Evolutionary conservation across 1,140 invertebrate genomes (phyloP).

Genomic region (Micrasema minimum): DNA sequence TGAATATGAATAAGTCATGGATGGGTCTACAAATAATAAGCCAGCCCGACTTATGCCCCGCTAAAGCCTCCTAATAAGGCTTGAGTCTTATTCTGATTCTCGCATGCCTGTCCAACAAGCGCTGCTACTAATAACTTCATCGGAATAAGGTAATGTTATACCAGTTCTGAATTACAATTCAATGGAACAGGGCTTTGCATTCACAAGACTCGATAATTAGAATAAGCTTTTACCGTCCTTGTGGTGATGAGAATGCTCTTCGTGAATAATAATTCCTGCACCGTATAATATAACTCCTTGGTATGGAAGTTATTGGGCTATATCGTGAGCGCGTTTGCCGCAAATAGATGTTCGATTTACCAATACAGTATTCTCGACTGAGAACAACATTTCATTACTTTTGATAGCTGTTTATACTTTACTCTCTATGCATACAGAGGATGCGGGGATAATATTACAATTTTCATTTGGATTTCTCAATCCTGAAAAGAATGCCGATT

Average conservation of each 20-base stretch:
- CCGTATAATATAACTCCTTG: constrained; percentile 9
- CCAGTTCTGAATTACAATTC: constrained; percentile 45
- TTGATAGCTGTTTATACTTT: too few species aligned
- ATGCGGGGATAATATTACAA: too few species aligned
- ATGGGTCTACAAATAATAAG: constrained; percentile 24
- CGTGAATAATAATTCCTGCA: constrained; percentile 44
- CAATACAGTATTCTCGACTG: too few species aligned
- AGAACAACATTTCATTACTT: too few species aligned
- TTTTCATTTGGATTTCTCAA: too few species aligned
- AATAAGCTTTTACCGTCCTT: constrained; percentile 35
- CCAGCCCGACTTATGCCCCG: constrained; percentile 8
- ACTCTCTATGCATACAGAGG: too few species aligned
- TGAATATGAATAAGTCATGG: constrained; percentile 26
- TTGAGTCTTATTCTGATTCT: constrained; percentile 2
- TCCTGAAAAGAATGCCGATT: too few species aligned
- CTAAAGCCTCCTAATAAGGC: constrained; percentile 22
- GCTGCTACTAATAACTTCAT: constrained; percentile 29
- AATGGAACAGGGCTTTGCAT: constrained; percentile 43
- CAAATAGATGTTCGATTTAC: too few species aligned
- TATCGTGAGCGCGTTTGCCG: too few species aligned
- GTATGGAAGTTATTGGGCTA: too few species aligned
- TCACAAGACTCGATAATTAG: constrained; percentile 45
- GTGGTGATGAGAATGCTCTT: constrained; percentile 38
- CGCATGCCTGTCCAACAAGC: constrained; percentile 4
- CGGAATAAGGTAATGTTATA: constrained; percentile 43